phyloP scores from a whole-genome alignment of 92 coral and sea anemone species.

The Phenganax subtilis region DNA sequence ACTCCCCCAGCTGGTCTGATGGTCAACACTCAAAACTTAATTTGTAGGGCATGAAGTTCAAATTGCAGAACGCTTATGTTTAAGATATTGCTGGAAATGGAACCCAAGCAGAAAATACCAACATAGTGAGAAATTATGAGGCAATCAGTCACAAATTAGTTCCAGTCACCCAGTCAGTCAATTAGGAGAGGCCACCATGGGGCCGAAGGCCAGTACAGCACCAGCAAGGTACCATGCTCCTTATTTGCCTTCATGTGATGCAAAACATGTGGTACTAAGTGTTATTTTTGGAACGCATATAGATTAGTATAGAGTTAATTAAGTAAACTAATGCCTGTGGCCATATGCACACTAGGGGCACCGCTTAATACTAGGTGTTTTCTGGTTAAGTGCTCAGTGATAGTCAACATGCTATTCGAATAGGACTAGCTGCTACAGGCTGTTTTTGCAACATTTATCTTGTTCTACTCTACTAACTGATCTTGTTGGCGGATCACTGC shows the following conservation, averaged over 20 bases:
- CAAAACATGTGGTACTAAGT: constrained; percentile 44
- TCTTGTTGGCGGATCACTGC: too few relatives aligned
- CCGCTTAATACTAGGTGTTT: too few relatives aligned
- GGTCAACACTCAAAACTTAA: constrained; percentile 28
- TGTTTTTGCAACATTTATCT: too few relatives aligned
- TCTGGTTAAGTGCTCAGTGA: too few relatives aligned
- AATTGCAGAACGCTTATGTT: constrained; percentile 46
- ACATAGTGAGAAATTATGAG: constrained; percentile 28
- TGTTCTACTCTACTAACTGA: too few relatives aligned
- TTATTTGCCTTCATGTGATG: constrained; percentile 52
- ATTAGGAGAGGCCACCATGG: constrained; percentile 70
- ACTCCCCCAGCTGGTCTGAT: too few relatives aligned
- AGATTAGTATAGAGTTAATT: too few relatives aligned
- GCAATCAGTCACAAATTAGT: constrained; percentile 39
- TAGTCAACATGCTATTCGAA: too few relatives aligned
- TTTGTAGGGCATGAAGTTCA: constrained; percentile 47
- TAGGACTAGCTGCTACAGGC: too few relatives aligned
- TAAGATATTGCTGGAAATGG: constrained; percentile 50
- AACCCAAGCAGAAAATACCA: constrained; percentile 46
- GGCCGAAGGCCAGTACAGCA: constrained; percentile 68
- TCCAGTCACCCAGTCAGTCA: constrained; percentile 41
- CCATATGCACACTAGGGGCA: too few relatives aligned
- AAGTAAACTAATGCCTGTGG: too few relatives aligned
- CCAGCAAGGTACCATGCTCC: constrained; percentile 56
- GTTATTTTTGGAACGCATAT: too few relatives aligned